Conservation (phyloP, 1,140 invertebrate species). For the Drosophila paulistorum region DNA sequence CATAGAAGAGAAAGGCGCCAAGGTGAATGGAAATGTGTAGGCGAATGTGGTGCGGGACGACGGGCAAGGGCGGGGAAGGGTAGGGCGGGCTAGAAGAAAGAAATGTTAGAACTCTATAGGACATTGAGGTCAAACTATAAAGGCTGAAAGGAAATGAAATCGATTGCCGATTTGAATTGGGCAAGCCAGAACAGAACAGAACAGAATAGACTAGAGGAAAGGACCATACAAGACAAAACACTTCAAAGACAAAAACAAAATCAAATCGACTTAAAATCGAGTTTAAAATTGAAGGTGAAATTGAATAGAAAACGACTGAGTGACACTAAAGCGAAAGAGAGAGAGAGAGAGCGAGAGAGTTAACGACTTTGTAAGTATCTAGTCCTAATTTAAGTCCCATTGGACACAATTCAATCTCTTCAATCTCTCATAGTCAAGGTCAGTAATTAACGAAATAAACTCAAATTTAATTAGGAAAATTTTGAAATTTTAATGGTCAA, state of each 20-base stretch:
- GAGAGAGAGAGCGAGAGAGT: neutral
- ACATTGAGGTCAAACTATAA: conserved; percentile 48
- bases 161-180: conserved; percentile 69
- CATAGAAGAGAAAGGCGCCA: conserved; percentile 40
- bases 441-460: too few species aligned
- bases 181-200: conserved; percentile 9
- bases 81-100: conserved; percentile 22
- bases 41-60: neutral
- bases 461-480: too few species aligned
- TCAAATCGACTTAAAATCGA: conserved; percentile 6
- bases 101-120: conserved; percentile 18
- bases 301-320: conserved; percentile 6
- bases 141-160: conserved; percentile 61
- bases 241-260: conserved; percentile 27
- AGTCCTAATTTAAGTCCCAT: too few species aligned
- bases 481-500: too few species aligned
- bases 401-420: too few species aligned
- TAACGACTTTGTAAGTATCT: too few species aligned
- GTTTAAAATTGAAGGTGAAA: conserved; percentile 15
- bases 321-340: too few species aligned
- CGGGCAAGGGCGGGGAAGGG: neutral
- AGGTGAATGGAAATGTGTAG: conserved; percentile 2
- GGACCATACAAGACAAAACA: conserved; percentile 31
- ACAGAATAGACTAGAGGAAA: neutral
- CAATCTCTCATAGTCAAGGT: too few species aligned